Percentiles rank a stretch among this genome's conserved stretches.
Evolutionary conservation across 1,140 invertebrate genomes (phyloP).

Genomic region (Pissodes strobi): DNA sequence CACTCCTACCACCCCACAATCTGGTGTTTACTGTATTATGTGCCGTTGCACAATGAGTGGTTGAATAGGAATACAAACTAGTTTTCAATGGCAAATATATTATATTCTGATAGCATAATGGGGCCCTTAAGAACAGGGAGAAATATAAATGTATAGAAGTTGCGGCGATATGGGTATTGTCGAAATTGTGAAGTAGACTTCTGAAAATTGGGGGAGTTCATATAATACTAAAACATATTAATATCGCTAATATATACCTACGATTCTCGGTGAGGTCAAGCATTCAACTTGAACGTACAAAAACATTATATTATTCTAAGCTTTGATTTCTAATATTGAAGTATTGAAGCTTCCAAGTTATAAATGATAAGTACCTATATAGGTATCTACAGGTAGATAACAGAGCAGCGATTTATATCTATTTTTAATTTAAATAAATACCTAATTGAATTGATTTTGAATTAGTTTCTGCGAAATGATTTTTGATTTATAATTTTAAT

Average conservation of each 20-base stretch:
- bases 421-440: too few relatives aligned
- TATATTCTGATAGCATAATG: constrained; percentile 49
- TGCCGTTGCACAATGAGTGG: constrained; percentile 48
- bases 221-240: background rate
- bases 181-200: constrained; percentile 22
- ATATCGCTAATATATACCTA: too few relatives aligned
- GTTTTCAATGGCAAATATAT: constrained; percentile 52
- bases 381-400: too few relatives aligned
- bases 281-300: too few relatives aligned
- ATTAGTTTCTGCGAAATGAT: too few relatives aligned
- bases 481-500: too few relatives aligned
- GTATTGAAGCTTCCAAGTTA: too few relatives aligned
- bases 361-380: too few relatives aligned
- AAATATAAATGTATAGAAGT: constrained; percentile 40
- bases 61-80: constrained; percentile 55
- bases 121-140: constrained; percentile 40
- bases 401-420: too few relatives aligned
- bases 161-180: constrained; percentile 27
- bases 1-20: constrained; percentile 39
- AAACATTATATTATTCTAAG: too few relatives aligned
- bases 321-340: too few relatives aligned
- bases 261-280: constrained; percentile 15
- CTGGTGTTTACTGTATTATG: constrained; percentile 54
- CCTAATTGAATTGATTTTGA: too few relatives aligned
- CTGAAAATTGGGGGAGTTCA: constrained; percentile 25